Evolutionary conservation across 2,888 invertebrate species (phyloP).

Genomic region (Halictus ligatus): DNA sequence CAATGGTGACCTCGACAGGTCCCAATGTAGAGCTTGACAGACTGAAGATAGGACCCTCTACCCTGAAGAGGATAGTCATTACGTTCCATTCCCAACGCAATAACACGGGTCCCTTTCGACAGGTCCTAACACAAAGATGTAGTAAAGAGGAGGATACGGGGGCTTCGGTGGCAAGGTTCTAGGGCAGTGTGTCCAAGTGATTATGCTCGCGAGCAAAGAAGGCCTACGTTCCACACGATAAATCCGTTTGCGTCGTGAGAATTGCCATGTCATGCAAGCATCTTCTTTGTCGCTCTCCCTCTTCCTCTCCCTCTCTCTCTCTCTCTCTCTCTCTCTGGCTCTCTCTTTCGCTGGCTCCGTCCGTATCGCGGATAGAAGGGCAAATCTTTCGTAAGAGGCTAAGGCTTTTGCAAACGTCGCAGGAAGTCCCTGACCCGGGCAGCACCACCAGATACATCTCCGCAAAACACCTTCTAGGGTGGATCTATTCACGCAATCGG

Average conservation of each 20-base stretch:
- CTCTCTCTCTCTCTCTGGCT: too few species aligned
- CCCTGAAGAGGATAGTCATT: too few species aligned
- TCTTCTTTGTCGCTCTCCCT: not conserved
- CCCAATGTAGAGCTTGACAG: too few species aligned
- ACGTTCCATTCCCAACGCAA: too few species aligned
- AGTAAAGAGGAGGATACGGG: not conserved
- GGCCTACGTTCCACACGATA: not conserved
- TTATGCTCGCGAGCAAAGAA: not conserved
- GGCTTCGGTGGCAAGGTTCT: not conserved
- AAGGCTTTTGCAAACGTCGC: not conserved
- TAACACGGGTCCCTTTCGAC: too few species aligned
- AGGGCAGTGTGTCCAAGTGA: not conserved
- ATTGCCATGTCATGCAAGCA: not conserved
- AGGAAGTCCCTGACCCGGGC: slow-evolving; percentile 14
- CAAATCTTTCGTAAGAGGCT: not conserved
- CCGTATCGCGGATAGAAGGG: not conserved
- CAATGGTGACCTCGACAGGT: not conserved
- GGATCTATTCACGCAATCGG: not conserved
- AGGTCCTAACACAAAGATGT: not conserved
- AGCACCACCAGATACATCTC: not conserved
- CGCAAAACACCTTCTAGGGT: not conserved
- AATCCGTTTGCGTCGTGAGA: not conserved
- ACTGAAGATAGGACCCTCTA: too few species aligned
- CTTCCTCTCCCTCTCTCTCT: too few species aligned
- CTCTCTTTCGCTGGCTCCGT: too few species aligned